Base-by-base conservation (phyloP, 2,888 invertebrate genomes). In the Chromoteleia sp. region DNA sequence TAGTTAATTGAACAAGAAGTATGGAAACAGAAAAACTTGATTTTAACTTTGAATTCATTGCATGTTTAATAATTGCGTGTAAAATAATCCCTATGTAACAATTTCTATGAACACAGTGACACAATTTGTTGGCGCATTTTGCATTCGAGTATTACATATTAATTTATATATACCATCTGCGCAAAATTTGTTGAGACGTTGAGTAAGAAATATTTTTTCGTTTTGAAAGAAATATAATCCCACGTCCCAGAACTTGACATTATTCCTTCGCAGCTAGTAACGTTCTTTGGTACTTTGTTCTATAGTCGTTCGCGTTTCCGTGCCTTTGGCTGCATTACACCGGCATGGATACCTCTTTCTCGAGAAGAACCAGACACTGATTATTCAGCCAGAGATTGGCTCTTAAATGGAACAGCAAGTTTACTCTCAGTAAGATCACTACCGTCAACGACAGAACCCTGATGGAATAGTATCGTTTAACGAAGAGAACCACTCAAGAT, bases 381-480 rank as follows among this genome's bases (percentile, higher is more conserved):
- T 73, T 79, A 74, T 74, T 74, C 63, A 54, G 39, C 54, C 33
- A 50, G 70, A 74, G 68, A 80, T 80, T 80, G 68, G 56, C 68
- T 80, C 80, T 80, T 70, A 70, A 80, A 75, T 74, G 63, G 71
- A 71, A 63, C 59, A 43, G 70, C 41, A 50, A 80, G 63, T 75
- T 80, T 63, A 50, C 75, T 70, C 41, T 63, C 56, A 50, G 63
- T 43, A 61, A 74, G 74, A 80, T 80, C 73, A 39, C 61, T 79
- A 48, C 79, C 67, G 68, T 74, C 73, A 67, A 71, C 79, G 54
- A 14, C 73, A 67, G 43, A n/a, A 7, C 56, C 43, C 43, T 56
- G 48, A 77, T 36, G 56, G 48, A 77, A 78, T 78, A 78, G 56
- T 78, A 78, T 78, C 78, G 78, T 65, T 71, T 65, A 70, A 56